These are phyloP conservation scores for Cosmopolites sordidus DNA, from an alignment of 2,888 invertebrate genomes.

Conservation along the genomic window DNA sequence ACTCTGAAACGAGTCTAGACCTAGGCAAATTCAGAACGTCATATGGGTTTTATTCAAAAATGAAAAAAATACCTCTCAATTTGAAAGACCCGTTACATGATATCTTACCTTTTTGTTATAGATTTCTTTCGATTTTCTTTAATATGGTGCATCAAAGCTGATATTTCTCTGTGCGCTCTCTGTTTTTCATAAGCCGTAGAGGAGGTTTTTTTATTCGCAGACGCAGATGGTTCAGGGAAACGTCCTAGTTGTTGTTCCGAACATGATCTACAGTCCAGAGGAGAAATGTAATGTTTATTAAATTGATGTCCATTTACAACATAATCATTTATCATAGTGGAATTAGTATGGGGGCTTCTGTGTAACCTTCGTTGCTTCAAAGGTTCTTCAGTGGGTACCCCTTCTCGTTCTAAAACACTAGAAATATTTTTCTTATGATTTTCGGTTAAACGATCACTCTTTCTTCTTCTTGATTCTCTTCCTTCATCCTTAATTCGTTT, in stretches of 20 bases:
- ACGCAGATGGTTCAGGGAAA: too few relatives aligned
- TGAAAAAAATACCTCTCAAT: too few relatives aligned
- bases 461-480: background rate
- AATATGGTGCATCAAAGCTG: too few relatives aligned
- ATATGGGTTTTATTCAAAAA: too few relatives aligned
- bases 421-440: background rate
- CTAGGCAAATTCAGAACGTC: too few relatives aligned
- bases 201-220: too few relatives aligned
- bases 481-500: slow-evolving; percentile 5
- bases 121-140: too few relatives aligned
- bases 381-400: background rate
- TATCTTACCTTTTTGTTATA: too few relatives aligned
- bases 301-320: background rate
- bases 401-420: background rate
- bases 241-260: background rate
- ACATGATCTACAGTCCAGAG: slow-evolving; percentile 2
- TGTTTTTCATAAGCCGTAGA: too few relatives aligned
- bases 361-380: background rate
- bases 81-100: too few relatives aligned
- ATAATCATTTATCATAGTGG: background rate
- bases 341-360: background rate
- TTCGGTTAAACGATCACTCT: background rate
- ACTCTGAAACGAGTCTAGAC: too few relatives aligned
- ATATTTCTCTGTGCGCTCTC: too few relatives aligned
- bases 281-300: slow-evolving; percentile 3